Evolutionary conservation across 2,888 invertebrate genomes (phyloP), one percentile per base, ranked within the genome.

Genomic region (Eupithecia pulchellata): DNA sequence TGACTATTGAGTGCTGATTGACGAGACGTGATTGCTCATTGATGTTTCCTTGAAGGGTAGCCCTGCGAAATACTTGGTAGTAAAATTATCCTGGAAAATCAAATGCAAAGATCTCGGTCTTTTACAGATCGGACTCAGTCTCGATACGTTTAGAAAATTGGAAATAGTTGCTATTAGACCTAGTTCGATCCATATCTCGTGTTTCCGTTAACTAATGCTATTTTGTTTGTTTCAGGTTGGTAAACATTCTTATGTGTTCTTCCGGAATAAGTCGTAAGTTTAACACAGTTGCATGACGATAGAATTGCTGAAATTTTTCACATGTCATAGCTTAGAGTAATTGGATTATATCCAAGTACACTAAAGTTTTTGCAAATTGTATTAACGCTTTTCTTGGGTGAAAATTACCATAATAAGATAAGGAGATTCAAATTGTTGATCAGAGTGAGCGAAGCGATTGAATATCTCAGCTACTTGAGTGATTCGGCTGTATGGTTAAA

Each of bases 191-290:
- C n/a, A n/a, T n/a, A n/a, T n/a, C 14, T 13, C 55, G 13, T 17
- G 55, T 57, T 66, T 47, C 20, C 42, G 42, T 47, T 8, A 47
- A 2, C 6, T 47, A 8, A 47, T 20, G 1, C 32, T 20, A 55
- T 64, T 69, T 52, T 4, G 0, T 66, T 72, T 73, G 73, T 73
- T 73, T 57, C 67, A 73, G 73, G 73, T 73, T 57, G 25, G 69
- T 69, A 72, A 14, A 61, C 30, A 25, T 34, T 13, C 14, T 39
- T 13, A 32, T 29, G 17, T 25, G 20, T 25, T 2, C 20, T 25
- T 52, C 6, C 11, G 25, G 52, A 57, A 57, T 27, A 57, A 17
- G 17, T 29, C 4, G 57, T 57, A 57, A 20, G 20, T 52, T 52
- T 13, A 52, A 25, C 4, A 52, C 52, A 25, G 25, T 25, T 6